Evolutionary conservation across 2,888 invertebrate species (phyloP), one percentile per base, ranked within the genome.

Genomic region (Eumerus sabulonum): DNA sequence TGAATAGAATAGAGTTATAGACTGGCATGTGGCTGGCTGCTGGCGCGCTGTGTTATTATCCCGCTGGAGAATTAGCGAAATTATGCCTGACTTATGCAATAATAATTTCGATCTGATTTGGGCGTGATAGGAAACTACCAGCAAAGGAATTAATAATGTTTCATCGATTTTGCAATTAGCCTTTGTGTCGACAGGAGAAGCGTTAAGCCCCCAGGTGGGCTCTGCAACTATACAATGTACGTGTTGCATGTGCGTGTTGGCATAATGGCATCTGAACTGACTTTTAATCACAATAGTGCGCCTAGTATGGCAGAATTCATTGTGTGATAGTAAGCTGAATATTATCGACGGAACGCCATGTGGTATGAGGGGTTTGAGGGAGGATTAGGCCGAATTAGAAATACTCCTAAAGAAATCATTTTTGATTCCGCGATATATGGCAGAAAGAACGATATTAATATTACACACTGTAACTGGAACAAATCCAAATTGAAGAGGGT

Each of bases 151-250:
- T 62, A 77, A 77, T 77, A 77, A 72, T 67, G 66, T 40, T 66
- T 36, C 35, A 77, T 67, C 47, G 76, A 77, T 51, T 77, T 77
- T 62, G 40, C 66, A 72, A 72, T 72, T 77, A 72, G 72, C 57
- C 40, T 67, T 57, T 68, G 74, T 67, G 67, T 48, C 18, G 59
- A 42, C 63, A 59, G 66, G n/a, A 45, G 9, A 59, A 60, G 59
- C 73, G 12, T 62, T n/a, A 19, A 62, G 36, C 60, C 48, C 53
- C 38, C 35, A 36, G 27, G 14, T 7, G n/a, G 14, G 45, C 48
- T 53, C 40, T 40, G 40, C 11, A 16, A 7, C 2, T 27, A 27
- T 7, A 4, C 3, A 4, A 27, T 7, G 27, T 62, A 44, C 51
- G 27, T 51, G 35, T 63, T 63, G 51, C 42, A 51, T 63, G 51